Percentiles rank a stretch among this genome's conserved stretches.
These are phyloP conservation scores for Procambarus virginalis DNA, from an alignment of 1,140 invertebrate genomes.

Conservation along the genomic window DNA sequence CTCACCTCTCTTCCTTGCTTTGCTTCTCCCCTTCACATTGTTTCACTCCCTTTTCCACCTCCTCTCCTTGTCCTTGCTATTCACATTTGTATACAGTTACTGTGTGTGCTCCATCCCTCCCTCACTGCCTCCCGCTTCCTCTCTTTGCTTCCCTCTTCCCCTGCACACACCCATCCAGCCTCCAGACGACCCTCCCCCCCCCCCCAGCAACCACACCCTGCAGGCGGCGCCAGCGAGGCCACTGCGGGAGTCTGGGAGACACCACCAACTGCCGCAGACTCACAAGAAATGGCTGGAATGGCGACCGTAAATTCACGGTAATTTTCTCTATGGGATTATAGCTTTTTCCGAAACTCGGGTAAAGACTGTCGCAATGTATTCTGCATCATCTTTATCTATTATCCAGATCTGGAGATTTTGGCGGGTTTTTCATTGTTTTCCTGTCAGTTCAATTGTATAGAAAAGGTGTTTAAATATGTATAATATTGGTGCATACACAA, in stretches of 20 bases:
- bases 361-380: background rate
- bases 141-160: background rate
- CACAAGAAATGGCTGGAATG: background rate
- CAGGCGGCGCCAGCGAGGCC: background rate
- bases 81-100: no score
- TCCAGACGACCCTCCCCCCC: background rate
- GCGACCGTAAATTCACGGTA: background rate
- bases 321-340: background rate
- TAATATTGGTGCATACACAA: no score
- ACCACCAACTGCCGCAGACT: background rate
- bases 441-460: no score
- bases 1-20: no score
- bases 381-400: background rate
- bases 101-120: no score
- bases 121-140: background rate
- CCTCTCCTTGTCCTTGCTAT: no score
- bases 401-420: background rate
- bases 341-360: background rate
- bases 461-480: no score
- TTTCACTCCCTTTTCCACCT: no score
- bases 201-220: background rate
- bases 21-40: no score
- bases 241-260: background rate
- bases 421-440: no score
- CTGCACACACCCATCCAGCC: no score